Evolutionary conservation across 2,888 invertebrate genomes (phyloP).

Genomic region (Leucoptera coffeella): DNA sequence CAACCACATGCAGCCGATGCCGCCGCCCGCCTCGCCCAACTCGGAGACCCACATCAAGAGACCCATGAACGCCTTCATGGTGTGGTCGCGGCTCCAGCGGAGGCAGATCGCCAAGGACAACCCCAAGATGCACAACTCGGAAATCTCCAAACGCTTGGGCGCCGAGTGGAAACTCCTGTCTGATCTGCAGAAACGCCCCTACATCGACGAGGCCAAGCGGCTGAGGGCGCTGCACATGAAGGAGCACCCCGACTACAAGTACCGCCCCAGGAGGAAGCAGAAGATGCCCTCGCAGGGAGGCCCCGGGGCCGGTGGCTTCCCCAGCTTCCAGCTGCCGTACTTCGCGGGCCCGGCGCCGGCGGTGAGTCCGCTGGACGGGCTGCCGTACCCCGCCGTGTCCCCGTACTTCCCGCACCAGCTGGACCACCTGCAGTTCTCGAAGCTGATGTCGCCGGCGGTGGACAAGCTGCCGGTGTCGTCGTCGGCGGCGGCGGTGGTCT

Average conservation of each 20-base stretch:
- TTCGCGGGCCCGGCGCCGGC: conserved; percentile 58
- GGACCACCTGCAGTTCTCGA: conserved; percentile 59
- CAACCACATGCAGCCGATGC: conserved; percentile 26
- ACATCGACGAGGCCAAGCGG: conserved; percentile 92
- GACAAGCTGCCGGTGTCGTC: conserved; percentile 41
- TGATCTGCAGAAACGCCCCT: conserved; percentile 84
- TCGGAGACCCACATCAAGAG: conserved; percentile 83
- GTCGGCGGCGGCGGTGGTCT: conserved; percentile 52
- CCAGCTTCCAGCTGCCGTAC: conserved; percentile 59
- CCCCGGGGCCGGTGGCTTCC: conserved; percentile 50
- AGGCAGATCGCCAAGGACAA: conserved; percentile 91
- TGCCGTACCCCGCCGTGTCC: conserved; percentile 60
- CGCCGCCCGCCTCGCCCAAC: conserved; percentile 39
- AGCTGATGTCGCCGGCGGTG: conserved; percentile 48
- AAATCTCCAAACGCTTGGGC: conserved; percentile 86
- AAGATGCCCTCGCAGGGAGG: conserved; percentile 60
- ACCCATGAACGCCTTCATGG: conserved; percentile 99
- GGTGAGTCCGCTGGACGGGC: conserved; percentile 51
- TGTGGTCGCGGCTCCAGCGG: conserved; percentile 88
- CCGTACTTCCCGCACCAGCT: conserved; percentile 75
- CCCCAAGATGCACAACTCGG: conserved; percentile 87
- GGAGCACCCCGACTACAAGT: conserved; percentile 88
- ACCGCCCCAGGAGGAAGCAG: conserved; percentile 78
- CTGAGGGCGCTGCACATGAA: conserved; percentile 84
- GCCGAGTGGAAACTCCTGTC: conserved; percentile 89